Evolutionary conservation across 2,113 vertebrate genomes (phyloP).

Genomic region (Drymodes brunneopygia): DNA sequence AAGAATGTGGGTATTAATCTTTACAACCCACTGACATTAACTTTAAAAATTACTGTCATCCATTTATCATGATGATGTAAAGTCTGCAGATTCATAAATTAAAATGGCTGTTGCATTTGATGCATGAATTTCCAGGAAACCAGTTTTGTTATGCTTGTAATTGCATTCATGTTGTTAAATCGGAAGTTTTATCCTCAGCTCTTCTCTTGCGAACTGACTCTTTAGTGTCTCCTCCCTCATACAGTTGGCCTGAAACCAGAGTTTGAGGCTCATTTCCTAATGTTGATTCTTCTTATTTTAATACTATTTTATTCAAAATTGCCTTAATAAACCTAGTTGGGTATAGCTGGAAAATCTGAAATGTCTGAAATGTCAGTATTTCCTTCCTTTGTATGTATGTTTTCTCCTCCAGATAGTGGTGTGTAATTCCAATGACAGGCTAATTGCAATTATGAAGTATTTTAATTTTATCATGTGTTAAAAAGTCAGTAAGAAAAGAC

Average conservation of each 20-base stretch:
- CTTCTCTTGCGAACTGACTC: neutral
- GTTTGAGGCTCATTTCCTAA: neutral
- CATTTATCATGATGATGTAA: neutral
- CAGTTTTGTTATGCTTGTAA: neutral
- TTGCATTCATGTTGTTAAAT: neutral
- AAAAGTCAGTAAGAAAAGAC: neutral
- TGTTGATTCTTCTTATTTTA: neutral
- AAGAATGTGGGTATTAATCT: constrained; percentile 11
- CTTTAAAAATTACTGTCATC: neutral
- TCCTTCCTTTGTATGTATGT: neutral
- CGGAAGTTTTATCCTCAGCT: neutral
- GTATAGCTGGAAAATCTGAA: neutral
- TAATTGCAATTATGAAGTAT: neutral
- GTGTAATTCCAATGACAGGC: neutral
- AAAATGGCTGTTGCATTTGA: neutral
- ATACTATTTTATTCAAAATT: neutral
- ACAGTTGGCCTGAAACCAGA: neutral
- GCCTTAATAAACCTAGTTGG: neutral
- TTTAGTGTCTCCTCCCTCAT: neutral
- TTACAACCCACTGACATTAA: neutral
- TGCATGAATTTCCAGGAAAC: neutral
- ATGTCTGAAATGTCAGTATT: neutral
- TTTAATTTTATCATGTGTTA: neutral
- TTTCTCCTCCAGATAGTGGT: neutral
- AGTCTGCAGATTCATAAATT: neutral